Evolutionary conservation across 2,113 vertebrate species (phyloP).

Genomic region (Tautogolabrus adspersus): DNA sequence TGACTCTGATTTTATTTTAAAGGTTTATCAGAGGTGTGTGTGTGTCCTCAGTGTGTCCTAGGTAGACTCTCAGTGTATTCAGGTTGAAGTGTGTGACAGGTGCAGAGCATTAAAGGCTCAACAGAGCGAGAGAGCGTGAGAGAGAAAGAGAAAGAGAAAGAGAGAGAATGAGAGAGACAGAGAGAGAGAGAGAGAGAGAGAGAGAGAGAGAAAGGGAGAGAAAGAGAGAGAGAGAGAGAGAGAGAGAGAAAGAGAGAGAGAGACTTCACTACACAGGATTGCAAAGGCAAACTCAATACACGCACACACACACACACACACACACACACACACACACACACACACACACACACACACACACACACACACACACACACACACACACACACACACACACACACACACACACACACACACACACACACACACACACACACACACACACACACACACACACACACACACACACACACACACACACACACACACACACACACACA

Average conservation of each 20-base stretch:
- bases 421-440: slow-evolving; percentile 15
- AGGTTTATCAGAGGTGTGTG: too few species aligned
- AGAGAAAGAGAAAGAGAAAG: too few species aligned
- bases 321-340: slow-evolving; percentile 15
- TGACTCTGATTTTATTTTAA: too few species aligned
- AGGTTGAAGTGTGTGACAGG: slow-evolving; percentile 70
- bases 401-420: not conserved
- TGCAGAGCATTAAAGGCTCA: slow-evolving; percentile 75
- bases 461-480: slow-evolving; percentile 6
- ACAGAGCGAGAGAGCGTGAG: slow-evolving; percentile 1
- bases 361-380: slow-evolving; percentile 22
- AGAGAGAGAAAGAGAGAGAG: too few species aligned
- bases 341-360: not conserved
- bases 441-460: slow-evolving; percentile 22
- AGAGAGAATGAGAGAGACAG: too few species aligned
- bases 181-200: too few species aligned
- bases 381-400: slow-evolving; percentile 6
- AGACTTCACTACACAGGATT: slow-evolving; percentile 58
- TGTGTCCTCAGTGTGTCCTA: slow-evolving; percentile 71
- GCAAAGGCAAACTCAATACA: slow-evolving; percentile 52
- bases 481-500: not conserved
- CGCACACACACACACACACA: slow-evolving; percentile 16
- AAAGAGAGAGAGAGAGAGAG: too few species aligned
- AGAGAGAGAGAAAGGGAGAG: too few species aligned
- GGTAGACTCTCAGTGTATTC: slow-evolving; percentile 29